phyloP scores from a whole-genome alignment of 2,797 vertebrate genomes.

The Carapus acus region DNA sequence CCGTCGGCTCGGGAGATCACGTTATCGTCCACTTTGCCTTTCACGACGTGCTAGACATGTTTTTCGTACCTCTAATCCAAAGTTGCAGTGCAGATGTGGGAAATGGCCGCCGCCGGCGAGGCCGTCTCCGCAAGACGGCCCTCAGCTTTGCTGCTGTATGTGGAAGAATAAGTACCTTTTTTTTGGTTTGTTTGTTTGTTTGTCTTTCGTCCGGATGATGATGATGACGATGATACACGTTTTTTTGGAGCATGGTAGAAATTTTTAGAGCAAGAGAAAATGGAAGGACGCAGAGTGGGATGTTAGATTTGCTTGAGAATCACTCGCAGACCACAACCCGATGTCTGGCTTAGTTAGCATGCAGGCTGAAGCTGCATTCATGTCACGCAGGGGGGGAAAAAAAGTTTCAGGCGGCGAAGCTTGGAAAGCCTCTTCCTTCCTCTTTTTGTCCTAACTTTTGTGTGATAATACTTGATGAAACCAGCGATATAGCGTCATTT shows the following conservation, averaged over 20 bases:
- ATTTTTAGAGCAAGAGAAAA: constrained; percentile 49
- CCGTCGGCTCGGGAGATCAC: constrained; percentile 11
- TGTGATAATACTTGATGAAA: neutral
- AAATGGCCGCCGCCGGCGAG: constrained; percentile 44
- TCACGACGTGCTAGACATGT: constrained; percentile 31
- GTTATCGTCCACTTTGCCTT: constrained; percentile 47
- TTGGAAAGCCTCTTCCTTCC: neutral
- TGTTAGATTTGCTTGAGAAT: constrained; percentile 45
- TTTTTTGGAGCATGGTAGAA: constrained; percentile 63
- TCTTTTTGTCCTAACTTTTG: neutral
- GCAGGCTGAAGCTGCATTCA: constrained; percentile 47
- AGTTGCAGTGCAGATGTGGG: constrained; percentile 47
- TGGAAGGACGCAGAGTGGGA: constrained; percentile 31
- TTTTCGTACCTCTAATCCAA: constrained; percentile 43
- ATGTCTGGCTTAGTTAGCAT: constrained; percentile 33
- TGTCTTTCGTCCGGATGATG: too few relatives aligned
- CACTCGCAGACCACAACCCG: constrained; percentile 11
- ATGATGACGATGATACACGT: constrained; percentile 20
- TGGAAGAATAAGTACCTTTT: constrained; percentile 34
- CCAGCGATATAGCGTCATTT: too few relatives aligned
- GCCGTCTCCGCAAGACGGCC: constrained; percentile 31
- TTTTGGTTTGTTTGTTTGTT: too few relatives aligned
- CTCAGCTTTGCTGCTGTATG: constrained; percentile 31
- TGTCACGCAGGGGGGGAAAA: constrained; percentile 19
- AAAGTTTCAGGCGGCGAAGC: neutral